Evolutionary conservation across 2,797 vertebrate genomes (phyloP), one percentile per base, ranked within the genome.

Genomic region (Nyctibius grandis): DNA sequence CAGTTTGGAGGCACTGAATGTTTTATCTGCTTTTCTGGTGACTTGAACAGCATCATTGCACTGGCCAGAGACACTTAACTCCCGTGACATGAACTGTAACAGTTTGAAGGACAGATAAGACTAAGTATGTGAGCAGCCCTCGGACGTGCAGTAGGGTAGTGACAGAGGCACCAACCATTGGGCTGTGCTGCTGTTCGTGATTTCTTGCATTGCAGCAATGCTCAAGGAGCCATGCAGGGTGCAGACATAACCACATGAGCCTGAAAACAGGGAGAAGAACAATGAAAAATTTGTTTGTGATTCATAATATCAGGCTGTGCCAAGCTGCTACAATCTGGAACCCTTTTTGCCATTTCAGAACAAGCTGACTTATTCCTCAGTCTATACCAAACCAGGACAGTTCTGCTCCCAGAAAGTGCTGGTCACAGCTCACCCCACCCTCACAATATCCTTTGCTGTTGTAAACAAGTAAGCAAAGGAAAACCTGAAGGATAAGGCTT

Each of bases 81-180:
- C 15, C 33, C 9, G 11, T 56, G 19, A 15, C 5, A 23, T 0
- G 11, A 40, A 29, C 45, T 36, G 11, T 6, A 61, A 9, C 21
- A 19, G 11, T 67, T 8, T n/a, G 22, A 67, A 67, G 44, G 70
- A 51, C 42, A 85, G 73, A 6, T 18, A 28, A 83, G 67, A 29
- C 16, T 45, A 29, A 45, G 7, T 9, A 22, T 9, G 14, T 33
- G 38, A 81, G 34, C 33, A 88, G 3, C 8, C 21, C 36, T 65
- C 0, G 0, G 33, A 26, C 0, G 1, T 1, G 8, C 0, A 3
- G 26, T 72, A 20, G 18, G 14, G 28, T 12, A 51, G 29, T 21
- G 40, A 10, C 59, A 85, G 72, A 64, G 64, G 11, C 48, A 85
- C 5, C 15, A 22, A 1, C 6, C 14, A 3, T 23, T 34, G 6